These are phyloP conservation scores for Caprella mutica DNA, from an alignment of 2,888 invertebrate genomes.

Conservation along the genomic window DNA sequence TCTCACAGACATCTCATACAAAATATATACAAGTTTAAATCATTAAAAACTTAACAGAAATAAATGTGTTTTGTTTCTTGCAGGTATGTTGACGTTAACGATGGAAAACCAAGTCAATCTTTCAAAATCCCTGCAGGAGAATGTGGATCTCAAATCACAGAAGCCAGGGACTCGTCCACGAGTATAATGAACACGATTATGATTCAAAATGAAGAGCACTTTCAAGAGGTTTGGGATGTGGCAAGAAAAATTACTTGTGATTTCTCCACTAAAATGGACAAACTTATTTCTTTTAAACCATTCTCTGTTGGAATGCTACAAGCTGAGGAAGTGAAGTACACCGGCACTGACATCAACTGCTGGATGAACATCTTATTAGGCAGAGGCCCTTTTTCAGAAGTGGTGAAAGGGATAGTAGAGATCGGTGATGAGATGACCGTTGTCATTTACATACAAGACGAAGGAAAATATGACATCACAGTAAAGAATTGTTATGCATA, in stretches of 20 bases:
- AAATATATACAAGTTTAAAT: no score
- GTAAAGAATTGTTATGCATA: conserved; percentile 36
- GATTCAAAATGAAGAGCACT: conserved; percentile 36
- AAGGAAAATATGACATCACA: conserved; percentile 33
- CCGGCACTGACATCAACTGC: conserved; percentile 35
- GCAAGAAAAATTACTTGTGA: conserved; percentile 35
- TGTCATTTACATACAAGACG: conserved; percentile 35
- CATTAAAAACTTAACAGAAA: no score
- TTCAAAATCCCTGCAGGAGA: conserved; percentile 35
- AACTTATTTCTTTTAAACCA: conserved; percentile 36
- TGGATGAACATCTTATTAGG: conserved; percentile 37
- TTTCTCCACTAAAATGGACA: conserved; percentile 33
- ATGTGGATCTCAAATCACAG: conserved; percentile 36
- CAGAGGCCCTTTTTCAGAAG: conserved; percentile 34
- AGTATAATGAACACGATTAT: conserved; percentile 36
- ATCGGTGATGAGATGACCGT: conserved; percentile 36
- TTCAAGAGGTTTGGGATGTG: conserved; percentile 37
- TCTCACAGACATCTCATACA: no score
- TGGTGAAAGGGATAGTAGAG: conserved; percentile 34
- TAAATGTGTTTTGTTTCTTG: background rate
- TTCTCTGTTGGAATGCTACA: conserved; percentile 36
- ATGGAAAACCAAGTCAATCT: conserved; percentile 30
- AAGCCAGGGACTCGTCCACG: conserved; percentile 22
- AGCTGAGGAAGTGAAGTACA: conserved; percentile 35
- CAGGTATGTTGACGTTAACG: conserved; percentile 36